phyloP scores from a whole-genome alignment of 64 coral and sea anemone genomes.

The Platygyra sinensis region DNA sequence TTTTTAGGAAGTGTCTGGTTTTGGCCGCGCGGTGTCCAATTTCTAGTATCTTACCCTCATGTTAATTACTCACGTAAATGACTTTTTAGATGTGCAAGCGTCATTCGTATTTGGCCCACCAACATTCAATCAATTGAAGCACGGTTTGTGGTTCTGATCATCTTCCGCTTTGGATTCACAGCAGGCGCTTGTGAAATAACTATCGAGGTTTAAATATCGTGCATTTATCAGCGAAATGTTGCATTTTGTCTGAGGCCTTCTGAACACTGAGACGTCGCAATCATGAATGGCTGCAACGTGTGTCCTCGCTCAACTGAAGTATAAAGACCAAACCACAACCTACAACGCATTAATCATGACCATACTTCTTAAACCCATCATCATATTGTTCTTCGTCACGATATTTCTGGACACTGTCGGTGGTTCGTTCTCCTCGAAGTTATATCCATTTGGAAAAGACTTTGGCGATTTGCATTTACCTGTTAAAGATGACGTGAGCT shows the following conservation, averaged over 20 bases:
- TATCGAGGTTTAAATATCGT: neutral
- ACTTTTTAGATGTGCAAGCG: neutral
- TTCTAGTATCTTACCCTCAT: neutral
- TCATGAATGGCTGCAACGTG: neutral
- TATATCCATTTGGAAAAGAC: constrained; percentile 13
- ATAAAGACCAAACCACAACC: neutral
- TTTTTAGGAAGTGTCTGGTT: too few species aligned
- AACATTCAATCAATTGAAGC: neutral
- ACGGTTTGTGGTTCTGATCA: neutral
- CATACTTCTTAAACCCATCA: neutral
- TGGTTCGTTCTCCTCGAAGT: neutral
- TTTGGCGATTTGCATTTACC: neutral
- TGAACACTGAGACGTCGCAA: neutral
- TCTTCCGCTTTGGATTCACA: neutral
- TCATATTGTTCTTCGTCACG: neutral
- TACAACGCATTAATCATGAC: neutral
- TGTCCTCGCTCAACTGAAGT: neutral
- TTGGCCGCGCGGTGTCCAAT: neutral
- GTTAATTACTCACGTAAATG: constrained; percentile 1
- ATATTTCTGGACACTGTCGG: neutral
- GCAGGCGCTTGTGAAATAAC: neutral
- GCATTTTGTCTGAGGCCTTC: neutral
- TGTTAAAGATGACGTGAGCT: neutral
- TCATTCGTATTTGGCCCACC: neutral
- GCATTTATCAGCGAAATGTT: neutral